These are phyloP conservation scores for Ammospiza caudacuta DNA, from an alignment of 2,113 vertebrate genomes.

Conservation along the genomic window DNA sequence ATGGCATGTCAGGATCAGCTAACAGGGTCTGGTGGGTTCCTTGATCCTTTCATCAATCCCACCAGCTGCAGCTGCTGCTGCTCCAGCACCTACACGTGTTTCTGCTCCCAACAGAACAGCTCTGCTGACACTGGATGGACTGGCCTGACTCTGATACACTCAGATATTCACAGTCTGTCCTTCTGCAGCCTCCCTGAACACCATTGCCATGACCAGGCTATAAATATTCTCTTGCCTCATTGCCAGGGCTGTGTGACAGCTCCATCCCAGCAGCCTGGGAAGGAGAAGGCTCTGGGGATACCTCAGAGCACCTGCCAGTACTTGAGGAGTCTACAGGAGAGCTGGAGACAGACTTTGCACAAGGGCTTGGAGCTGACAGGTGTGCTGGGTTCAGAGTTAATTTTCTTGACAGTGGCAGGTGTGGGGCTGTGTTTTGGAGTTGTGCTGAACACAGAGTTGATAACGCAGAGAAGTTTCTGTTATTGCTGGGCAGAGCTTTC, in stretches of 20 bases:
- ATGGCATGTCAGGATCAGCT: neutral
- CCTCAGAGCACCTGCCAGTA: neutral
- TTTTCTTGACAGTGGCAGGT: neutral
- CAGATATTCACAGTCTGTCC: neutral
- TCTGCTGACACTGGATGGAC: neutral
- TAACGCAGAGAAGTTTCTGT: neutral
- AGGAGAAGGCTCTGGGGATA: neutral
- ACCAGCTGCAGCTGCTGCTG: neutral
- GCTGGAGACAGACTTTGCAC: neutral
- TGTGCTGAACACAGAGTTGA: neutral
- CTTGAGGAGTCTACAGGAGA: neutral
- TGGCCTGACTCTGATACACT: neutral
- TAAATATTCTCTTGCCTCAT: neutral
- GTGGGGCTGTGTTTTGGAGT: neutral
- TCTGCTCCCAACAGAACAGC: neutral
- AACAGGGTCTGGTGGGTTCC: neutral
- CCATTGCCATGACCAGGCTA: neutral
- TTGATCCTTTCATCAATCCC: neutral
- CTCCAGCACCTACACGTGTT: fast-evolving
- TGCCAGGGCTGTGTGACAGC: neutral
- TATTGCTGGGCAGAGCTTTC: neutral
- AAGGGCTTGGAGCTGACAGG: neutral
- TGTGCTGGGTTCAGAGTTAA: neutral
- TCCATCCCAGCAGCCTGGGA: neutral
- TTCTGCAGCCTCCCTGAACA: neutral